Evolutionary conservation across 2,797 vertebrate genomes (phyloP).

Genomic region (Myotis daubentonii): DNA sequence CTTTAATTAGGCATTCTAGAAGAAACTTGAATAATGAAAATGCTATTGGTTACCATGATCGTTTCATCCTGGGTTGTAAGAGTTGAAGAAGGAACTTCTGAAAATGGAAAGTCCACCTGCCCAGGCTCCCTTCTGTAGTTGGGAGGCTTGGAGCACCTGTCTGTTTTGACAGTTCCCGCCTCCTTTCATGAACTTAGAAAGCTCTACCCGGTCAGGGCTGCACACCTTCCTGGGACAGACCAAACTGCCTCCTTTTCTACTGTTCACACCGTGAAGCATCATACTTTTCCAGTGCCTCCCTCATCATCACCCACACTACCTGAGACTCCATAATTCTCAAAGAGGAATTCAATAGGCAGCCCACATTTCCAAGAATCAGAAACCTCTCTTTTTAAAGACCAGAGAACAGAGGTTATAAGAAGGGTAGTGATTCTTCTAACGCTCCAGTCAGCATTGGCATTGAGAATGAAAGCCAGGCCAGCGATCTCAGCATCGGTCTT

Average conservation of each 20-base stretch:
- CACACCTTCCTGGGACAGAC: not conserved
- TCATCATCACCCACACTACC: not conserved
- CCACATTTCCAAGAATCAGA: not conserved
- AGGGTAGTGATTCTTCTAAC: not conserved
- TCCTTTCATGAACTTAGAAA: not conserved
- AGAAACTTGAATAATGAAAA: not conserved
- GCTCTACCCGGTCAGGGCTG: not conserved
- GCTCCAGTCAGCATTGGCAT: not conserved
- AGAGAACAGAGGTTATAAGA: not conserved
- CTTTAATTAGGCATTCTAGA: not conserved
- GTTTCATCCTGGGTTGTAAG: not conserved
- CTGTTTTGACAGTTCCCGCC: not conserved
- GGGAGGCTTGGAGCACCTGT: not conserved
- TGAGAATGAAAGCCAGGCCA: not conserved
- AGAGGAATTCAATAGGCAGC: not conserved
- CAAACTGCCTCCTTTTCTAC: not conserved
- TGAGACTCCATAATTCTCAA: not conserved
- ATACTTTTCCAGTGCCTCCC: not conserved
- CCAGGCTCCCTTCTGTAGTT: not conserved
- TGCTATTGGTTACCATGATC: not conserved
- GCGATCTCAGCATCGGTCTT: not conserved
- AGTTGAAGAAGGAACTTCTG: not conserved
- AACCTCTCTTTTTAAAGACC: conserved; percentile 8
- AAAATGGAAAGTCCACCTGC: not conserved
- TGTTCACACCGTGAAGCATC: not conserved